These are phyloP conservation scores for Chloebia gouldiae DNA, from an alignment of 2,113 vertebrate species.

Conservation along the genomic window DNA sequence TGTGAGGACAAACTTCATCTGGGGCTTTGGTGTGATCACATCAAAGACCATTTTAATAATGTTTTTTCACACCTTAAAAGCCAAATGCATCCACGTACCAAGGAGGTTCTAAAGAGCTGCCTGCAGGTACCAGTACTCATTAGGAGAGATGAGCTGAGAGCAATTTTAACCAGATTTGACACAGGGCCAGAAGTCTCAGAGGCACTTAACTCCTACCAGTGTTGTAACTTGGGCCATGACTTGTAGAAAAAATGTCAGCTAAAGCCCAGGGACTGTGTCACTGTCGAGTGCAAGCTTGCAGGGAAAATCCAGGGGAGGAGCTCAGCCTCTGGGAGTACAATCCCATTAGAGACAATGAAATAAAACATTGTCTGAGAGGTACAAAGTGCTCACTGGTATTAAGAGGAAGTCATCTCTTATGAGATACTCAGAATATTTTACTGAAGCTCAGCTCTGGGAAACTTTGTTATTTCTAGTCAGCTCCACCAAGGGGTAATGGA, in stretches of 20 bases:
- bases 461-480: neutral
- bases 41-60: neutral
- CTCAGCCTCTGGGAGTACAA: neutral
- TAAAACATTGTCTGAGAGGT: neutral
- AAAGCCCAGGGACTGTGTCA: neutral
- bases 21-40: neutral
- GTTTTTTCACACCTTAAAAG: neutral
- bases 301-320: neutral
- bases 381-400: neutral
- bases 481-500: slow-evolving; percentile 15
- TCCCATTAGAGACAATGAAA: neutral
- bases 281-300: neutral
- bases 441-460: neutral
- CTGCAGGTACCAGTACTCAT: neutral
- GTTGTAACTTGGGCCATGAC: neutral
- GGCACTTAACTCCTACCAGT: neutral
- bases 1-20: neutral
- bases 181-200: neutral
- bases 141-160: neutral
- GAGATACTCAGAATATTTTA: neutral
- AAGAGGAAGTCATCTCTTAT: neutral
- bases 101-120: neutral
- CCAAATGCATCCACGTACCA: neutral
- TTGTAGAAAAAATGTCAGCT: neutral
- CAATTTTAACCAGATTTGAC: neutral